A percentile compares a stretch with the other conserved stretches of the same genome.
Evolutionary conservation across 2,888 invertebrate genomes (phyloP).

Genomic region (Oeneis ivallda): DNA sequence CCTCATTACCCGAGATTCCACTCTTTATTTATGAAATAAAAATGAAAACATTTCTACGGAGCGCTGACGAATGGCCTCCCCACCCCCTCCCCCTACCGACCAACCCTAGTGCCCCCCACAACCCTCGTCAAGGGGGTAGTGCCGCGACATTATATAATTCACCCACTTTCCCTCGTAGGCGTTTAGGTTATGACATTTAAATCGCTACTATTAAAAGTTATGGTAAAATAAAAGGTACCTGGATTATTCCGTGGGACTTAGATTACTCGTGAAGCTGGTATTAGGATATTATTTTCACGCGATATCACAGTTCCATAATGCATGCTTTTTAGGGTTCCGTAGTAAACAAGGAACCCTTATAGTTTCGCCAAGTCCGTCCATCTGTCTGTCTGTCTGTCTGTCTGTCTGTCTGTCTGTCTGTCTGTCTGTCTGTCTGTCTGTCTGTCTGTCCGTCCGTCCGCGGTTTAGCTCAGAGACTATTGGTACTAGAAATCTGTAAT

Average conservation of each 20-base stretch:
- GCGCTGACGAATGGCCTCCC: slow-evolving; percentile 58
- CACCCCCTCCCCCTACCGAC: slow-evolving; percentile 28
- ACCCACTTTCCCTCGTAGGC: slow-evolving; percentile 41
- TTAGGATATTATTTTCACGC: too few relatives aligned
- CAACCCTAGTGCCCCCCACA: slow-evolving; percentile 35
- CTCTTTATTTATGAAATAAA: slow-evolving; percentile 80
- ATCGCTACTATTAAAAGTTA: slow-evolving; percentile 27
- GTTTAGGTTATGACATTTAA: slow-evolving; percentile 41
- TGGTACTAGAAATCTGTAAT: too few relatives aligned
- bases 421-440: too few relatives aligned
- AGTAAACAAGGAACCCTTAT: too few relatives aligned
- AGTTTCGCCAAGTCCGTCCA: too few relatives aligned
- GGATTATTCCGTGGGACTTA: background rate
- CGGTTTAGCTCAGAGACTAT: too few relatives aligned
- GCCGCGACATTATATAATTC: slow-evolving; percentile 45
- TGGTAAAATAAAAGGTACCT: background rate
- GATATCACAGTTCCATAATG: too few relatives aligned
- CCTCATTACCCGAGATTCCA: slow-evolving; percentile 70
- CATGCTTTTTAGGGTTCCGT: too few relatives aligned
- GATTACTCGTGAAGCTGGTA: too few relatives aligned
- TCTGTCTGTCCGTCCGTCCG: too few relatives aligned
- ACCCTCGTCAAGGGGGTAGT: slow-evolving; percentile 35
- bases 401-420: too few relatives aligned
- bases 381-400: too few relatives aligned
- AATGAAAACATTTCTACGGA: slow-evolving; percentile 77